Percentiles rank a stretch among this genome's conserved stretches.
phyloP scores from a whole-genome alignment of 23 tunicate genomes.

The Oikopleura dioica region DNA sequence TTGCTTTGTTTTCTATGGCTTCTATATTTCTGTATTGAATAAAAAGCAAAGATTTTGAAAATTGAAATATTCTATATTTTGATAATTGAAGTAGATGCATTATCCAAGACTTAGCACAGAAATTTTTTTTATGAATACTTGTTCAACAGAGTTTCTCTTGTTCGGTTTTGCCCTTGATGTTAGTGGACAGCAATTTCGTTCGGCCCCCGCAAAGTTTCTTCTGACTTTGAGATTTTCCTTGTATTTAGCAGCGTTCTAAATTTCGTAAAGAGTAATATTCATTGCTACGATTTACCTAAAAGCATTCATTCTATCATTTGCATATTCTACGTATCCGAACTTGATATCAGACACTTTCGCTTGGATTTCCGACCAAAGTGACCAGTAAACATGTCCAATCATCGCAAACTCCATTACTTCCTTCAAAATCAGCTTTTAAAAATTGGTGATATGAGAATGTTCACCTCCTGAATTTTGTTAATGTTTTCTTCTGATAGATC shows the following conservation, averaged over 20 bases:
- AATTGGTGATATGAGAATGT: too few relatives aligned
- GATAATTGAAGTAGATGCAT: too few relatives aligned
- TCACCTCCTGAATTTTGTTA: too few relatives aligned
- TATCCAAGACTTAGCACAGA: background rate
- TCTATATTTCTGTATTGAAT: too few relatives aligned
- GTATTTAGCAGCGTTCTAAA: background rate
- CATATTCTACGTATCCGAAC: constrained; percentile 54
- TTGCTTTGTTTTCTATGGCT: too few relatives aligned
- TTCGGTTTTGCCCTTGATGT: too few relatives aligned
- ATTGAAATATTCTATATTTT: too few relatives aligned
- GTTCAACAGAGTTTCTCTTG: too few relatives aligned
- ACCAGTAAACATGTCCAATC: constrained; percentile 61
- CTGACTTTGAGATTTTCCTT: too few relatives aligned
- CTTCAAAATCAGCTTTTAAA: background rate
- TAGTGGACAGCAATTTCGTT: too few relatives aligned
- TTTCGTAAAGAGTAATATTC: background rate
- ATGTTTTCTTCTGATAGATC: background rate
- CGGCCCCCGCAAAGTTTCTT: too few relatives aligned
- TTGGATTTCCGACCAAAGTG: constrained; percentile 68
- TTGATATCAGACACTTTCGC: constrained; percentile 80
- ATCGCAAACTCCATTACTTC: constrained; percentile 18
- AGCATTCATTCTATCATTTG: background rate
- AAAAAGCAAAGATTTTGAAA: too few relatives aligned
- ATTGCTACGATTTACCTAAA: background rate
- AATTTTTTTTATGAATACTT: background rate